Conservation (phyloP, 2,888 invertebrate species). For the Bombylius discolor region DNA sequence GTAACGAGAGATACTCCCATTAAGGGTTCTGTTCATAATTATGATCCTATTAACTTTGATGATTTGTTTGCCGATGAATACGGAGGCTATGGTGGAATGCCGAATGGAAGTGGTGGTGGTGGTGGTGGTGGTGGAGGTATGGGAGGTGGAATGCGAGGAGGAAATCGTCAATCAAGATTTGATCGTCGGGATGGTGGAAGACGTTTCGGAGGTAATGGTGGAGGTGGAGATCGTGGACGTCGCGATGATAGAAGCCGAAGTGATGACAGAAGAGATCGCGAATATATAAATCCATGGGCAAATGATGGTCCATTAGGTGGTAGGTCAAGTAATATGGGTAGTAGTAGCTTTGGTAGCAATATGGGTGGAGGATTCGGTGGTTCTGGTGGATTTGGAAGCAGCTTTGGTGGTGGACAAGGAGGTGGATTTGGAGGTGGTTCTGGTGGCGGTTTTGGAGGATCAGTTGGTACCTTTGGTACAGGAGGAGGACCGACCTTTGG, state of each 20-base stretch:
- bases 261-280: slow-evolving; percentile 22
- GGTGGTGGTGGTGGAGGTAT: slow-evolving; percentile 39
- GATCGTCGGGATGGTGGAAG: slow-evolving; percentile 27
- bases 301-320: slow-evolving; percentile 12
- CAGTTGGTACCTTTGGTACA: slow-evolving; percentile 17
- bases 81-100: slow-evolving; percentile 68
- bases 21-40: slow-evolving; percentile 74
- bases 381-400: slow-evolving; percentile 16
- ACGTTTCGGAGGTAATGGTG: slow-evolving; percentile 31
- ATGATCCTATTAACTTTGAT: slow-evolving; percentile 94
- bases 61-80: slow-evolving; percentile 89
- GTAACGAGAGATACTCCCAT: slow-evolving; percentile 75
- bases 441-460: slow-evolving; percentile 16
- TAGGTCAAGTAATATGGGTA: slow-evolving; percentile 11
- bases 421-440: slow-evolving; percentile 20
- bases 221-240: slow-evolving; percentile 22
- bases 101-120: slow-evolving; percentile 34
- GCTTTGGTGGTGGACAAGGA: slow-evolving; percentile 20
- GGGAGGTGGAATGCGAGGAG: slow-evolving; percentile 27
- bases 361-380: slow-evolving; percentile 19
- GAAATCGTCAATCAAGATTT: slow-evolving; percentile 15
- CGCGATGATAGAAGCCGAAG: slow-evolving; percentile 28
- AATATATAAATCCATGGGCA: slow-evolving; percentile 19
- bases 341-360: slow-evolving; percentile 17
- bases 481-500: slow-evolving; percentile 19